phyloP scores from a whole-genome alignment of 1,140 invertebrate genomes.

The Drosophila funebris region DNA sequence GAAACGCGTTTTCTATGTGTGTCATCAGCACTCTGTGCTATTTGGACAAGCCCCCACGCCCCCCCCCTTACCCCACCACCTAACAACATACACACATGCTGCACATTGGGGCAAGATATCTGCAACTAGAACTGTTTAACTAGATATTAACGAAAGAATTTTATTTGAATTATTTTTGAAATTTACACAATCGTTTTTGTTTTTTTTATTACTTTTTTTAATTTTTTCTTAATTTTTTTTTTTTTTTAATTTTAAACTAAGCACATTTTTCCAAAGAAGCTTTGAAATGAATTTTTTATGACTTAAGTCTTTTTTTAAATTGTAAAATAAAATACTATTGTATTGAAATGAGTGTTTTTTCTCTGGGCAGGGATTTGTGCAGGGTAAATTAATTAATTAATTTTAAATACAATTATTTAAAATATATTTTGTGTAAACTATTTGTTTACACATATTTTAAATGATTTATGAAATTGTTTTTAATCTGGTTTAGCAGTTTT shows the following conservation, averaged over 20 bases:
- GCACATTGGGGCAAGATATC: neutral
- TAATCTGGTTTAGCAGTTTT: too few species aligned
- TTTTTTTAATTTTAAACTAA: neutral
- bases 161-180: neutral
- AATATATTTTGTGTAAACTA: too few species aligned
- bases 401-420: too few species aligned
- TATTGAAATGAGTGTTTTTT: neutral
- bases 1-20: slow-evolving; percentile 9
- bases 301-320: slow-evolving; percentile 13
- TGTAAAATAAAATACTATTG: slow-evolving; percentile 11
- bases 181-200: neutral
- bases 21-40: slow-evolving; percentile 15
- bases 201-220: neutral
- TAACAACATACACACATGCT: neutral
- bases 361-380: neutral
- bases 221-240: neutral
- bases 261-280: slow-evolving; percentile 2
- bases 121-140: neutral
- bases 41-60: slow-evolving; percentile 13
- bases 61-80: too few species aligned
- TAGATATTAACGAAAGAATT: neutral
- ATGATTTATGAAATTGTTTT: too few species aligned
- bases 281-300: neutral
- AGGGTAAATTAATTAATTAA: neutral
- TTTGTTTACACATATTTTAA: too few species aligned